Conservation (phyloP, 2,888 invertebrate genomes). For the Acronicta psi region DNA sequence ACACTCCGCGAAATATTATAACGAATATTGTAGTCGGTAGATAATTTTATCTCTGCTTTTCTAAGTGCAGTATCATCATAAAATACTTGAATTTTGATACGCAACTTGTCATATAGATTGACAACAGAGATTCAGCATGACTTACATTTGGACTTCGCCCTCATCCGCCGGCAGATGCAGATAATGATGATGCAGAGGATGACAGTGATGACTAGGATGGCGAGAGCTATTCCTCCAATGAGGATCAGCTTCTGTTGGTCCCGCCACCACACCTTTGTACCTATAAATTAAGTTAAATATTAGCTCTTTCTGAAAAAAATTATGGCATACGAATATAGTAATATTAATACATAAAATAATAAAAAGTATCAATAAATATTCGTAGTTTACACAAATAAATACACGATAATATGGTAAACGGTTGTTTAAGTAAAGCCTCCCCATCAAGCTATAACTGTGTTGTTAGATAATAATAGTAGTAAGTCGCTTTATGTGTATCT, state of each 20-base stretch:
- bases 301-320: too few species aligned
- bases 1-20: too few species aligned
- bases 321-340: too few species aligned
- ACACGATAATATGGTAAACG: too few species aligned
- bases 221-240: constrained; percentile 89
- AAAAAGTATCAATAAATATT: too few species aligned
- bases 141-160: constrained; percentile 95
- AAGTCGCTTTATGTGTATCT: too few species aligned
- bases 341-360: too few species aligned
- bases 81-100: neutral
- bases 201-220: constrained; percentile 88
- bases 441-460: neutral
- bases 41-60: neutral
- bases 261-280: constrained; percentile 94
- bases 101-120: constrained; percentile 33
- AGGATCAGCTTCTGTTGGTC: constrained; percentile 94
- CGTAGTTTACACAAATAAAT: too few species aligned
- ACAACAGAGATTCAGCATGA: constrained; percentile 9
- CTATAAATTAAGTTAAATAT: constrained; percentile 76
- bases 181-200: constrained; percentile 96
- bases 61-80: neutral
- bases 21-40: too few species aligned
- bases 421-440: neutral
- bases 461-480: neutral
- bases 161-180: constrained; percentile 95